Conservation (phyloP, 2,888 invertebrate species). For the Lepidonotus clava region DNA sequence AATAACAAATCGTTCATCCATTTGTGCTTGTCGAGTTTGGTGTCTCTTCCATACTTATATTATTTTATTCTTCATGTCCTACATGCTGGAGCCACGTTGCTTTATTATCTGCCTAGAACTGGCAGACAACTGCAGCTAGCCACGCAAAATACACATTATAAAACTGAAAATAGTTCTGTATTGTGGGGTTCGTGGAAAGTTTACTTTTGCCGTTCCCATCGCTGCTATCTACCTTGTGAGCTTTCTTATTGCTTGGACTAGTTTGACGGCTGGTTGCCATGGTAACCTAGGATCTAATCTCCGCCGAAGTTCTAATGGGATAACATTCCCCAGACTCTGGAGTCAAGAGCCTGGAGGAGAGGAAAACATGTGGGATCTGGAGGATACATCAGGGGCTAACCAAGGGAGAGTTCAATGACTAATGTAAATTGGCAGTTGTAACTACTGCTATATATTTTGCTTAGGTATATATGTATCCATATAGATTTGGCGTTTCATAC, state of each 20-base stretch:
- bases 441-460: neutral
- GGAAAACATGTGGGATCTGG: neutral
- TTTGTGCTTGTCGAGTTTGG: too few species aligned
- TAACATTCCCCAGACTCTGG: constrained; percentile 28
- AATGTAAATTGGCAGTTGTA: neutral
- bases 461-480: neutral
- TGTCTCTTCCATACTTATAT: too few species aligned
- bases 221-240: neutral
- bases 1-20: too few species aligned
- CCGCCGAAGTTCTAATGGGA: constrained; percentile 22
- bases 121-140: too few species aligned
- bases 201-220: neutral
- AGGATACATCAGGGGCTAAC: neutral
- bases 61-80: too few species aligned
- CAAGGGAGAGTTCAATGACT: neutral
- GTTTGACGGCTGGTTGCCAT: constrained; percentile 51
- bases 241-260: neutral
- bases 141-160: too few species aligned
- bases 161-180: too few species aligned
- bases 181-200: too few species aligned
- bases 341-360: neutral
- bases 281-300: constrained; percentile 49
- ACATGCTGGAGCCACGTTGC: too few species aligned
- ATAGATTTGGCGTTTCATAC: neutral
- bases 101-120: too few species aligned